Conservation (phyloP, 1,140 invertebrate genomes). For the Tetragnatha versicolor region DNA sequence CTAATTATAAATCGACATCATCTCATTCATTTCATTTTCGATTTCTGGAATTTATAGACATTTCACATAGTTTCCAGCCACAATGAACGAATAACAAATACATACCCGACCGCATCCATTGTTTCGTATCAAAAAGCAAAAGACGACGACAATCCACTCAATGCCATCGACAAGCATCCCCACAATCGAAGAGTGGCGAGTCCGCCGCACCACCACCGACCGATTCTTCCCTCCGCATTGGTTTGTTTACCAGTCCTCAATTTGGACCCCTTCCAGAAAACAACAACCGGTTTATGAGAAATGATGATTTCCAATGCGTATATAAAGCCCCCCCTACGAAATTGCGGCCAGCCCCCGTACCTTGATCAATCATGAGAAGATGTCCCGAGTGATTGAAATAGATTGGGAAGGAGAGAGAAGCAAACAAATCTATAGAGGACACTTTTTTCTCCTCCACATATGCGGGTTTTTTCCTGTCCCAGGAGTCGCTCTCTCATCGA, state of each 20-base stretch:
- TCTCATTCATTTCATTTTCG: no score
- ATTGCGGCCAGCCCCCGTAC: constrained; percentile 34
- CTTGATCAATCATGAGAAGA: constrained; percentile 49
- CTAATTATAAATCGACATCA: no score
- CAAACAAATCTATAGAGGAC: not conserved
- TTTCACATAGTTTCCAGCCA: no score
- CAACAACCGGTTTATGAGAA: constrained; percentile 27
- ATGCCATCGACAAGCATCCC: no score
- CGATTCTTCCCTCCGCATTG: constrained; percentile 23
- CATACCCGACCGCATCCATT: no score
- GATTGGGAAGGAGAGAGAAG: constrained; percentile 2
- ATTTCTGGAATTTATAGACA: no score
- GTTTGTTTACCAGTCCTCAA: constrained; percentile 28
- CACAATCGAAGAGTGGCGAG: no score
- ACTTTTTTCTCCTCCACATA: not conserved
- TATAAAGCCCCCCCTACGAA: constrained; percentile 6
- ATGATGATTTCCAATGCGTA: constrained; percentile 43
- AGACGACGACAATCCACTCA: no score
- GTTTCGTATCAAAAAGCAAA: no score
- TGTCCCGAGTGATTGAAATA: constrained; percentile 48
- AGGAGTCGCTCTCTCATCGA: constrained; percentile 4
- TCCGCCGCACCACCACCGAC: no score
- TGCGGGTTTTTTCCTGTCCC: constrained; percentile 2
- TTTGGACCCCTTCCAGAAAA: constrained; percentile 30
- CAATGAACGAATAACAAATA: no score